Evolutionary conservation across 2,113 vertebrate genomes (phyloP), one percentile per base, ranked within the genome.

Genomic region (Donacobius atricapilla): DNA sequence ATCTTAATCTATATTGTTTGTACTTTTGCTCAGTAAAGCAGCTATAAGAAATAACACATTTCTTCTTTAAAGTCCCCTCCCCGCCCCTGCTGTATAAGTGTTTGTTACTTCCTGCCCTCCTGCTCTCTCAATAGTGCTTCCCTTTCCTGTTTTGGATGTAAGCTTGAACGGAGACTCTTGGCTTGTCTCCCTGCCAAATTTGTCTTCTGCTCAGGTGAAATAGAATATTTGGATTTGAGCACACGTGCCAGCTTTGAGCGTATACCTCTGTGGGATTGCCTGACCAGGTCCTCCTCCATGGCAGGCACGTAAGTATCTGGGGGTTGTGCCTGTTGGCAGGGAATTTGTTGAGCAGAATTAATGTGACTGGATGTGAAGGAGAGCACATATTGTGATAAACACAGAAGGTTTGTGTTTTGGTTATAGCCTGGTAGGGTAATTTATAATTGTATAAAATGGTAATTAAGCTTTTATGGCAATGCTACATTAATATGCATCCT

Each of bases 71-170:
- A 95, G 87, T 84, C 22, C 27, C 71, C 81, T 88, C 83, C 86
- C 87, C 90, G 71, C 95, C 95, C 94, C 83, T 92, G 47, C 64
- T 10, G 4, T 77, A 44, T 47, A 66, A 73, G 35, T 75, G 70
- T 82, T 85, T 75, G 70, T 82, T 85, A 95, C 82, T 97, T 98
- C 97, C 98, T 97, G 97, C 95, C 88, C 92, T 91, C 82, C 79
- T 87, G 61, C 89, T 95, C 68, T 51, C 76, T 95, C 83, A 35
- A 23, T 65, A 84, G 75, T 6, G 19, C 97, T 97, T 98, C 98
- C 97, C 96, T 97, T 98, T 98, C 97, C 98, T 97, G 97, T 96
- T 97, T 96, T 96, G 78, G 37, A 94, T 94, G 42, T 58, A 73
- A 91, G 79, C 40, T 75, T 94, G 85, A 87, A 39, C 23, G 72